Evolutionary conservation across 2,797 vertebrate species (phyloP).

Genomic region (Alectoris magna): DNA sequence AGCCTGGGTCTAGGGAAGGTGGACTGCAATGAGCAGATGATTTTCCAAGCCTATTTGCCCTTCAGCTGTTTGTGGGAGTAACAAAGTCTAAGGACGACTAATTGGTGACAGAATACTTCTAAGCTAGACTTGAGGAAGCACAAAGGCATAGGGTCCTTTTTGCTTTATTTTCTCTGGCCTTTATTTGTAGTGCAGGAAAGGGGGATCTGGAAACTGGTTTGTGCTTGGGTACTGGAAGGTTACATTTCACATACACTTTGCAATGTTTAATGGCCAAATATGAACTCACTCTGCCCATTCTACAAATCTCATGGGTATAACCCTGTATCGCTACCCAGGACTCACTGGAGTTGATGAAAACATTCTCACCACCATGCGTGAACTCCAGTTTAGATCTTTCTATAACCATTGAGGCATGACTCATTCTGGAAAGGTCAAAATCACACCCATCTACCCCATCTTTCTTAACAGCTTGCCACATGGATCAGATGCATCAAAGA

Average conservation of each 20-base stretch:
- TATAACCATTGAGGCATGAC: not conserved
- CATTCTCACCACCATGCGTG: not conserved
- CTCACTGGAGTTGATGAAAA: not conserved
- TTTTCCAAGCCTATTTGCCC: not conserved
- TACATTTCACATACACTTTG: not conserved
- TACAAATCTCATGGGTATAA: not conserved
- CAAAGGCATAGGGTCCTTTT: not conserved
- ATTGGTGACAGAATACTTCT: not conserved
- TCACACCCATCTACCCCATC: slow-evolving; percentile 2
- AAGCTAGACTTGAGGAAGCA: not conserved
- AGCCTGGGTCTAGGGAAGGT: not conserved
- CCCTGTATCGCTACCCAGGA: not conserved
- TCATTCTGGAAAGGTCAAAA: slow-evolving; percentile 46
- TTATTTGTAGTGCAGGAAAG: not conserved
- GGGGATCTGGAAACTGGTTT: not conserved
- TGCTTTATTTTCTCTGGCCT: not conserved
- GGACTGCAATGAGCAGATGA: not conserved
- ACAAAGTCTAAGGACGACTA: not conserved
- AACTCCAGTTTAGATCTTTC: slow-evolving; percentile 6
- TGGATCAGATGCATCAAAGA: slow-evolving; percentile 18
- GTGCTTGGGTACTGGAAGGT: not conserved
- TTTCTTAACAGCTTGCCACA: slow-evolving; percentile 49
- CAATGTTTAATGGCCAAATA: not conserved
- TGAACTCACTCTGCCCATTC: not conserved
- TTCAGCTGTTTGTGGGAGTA: not conserved